Evolutionary conservation across 1,140 invertebrate species (phyloP).

Genomic region (Melanaphis sacchari): DNA sequence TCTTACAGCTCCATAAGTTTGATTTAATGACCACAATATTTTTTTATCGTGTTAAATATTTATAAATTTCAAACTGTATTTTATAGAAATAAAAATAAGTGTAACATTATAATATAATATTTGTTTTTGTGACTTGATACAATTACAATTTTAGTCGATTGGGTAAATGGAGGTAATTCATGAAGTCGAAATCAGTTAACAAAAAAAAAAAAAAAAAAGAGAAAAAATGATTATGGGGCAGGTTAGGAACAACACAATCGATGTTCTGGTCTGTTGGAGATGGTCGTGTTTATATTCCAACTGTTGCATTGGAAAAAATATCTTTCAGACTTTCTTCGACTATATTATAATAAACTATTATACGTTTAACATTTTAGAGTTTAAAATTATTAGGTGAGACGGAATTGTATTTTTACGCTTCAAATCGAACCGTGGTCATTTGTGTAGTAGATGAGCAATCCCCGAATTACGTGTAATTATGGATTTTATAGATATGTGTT

Average conservation of each 20-base stretch:
- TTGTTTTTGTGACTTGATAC: background rate
- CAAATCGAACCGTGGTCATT: background rate
- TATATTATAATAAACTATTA: background rate
- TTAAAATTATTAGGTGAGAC: conserved; percentile 8
- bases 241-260: conserved; percentile 26
- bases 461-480: background rate
- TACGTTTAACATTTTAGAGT: background rate
- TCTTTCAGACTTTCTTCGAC: background rate
- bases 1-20: background rate
- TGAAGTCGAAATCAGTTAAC: conserved; percentile 27
- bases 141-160: conserved; percentile 32
- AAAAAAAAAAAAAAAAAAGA: background rate
- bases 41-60: background rate
- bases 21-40: conserved; percentile 2
- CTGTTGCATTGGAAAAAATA: background rate
- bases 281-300: conserved; percentile 26
- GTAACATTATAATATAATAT: background rate
- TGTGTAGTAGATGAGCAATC: background rate
- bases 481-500: background rate
- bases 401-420: conserved; percentile 14
- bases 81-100: background rate
- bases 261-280: conserved; percentile 35
- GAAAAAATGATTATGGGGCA: background rate
- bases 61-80: background rate
- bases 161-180: background rate